These are phyloP conservation scores for Shargacucullia verbasci DNA, from an alignment of 2,888 invertebrate species.

Conservation along the genomic window DNA sequence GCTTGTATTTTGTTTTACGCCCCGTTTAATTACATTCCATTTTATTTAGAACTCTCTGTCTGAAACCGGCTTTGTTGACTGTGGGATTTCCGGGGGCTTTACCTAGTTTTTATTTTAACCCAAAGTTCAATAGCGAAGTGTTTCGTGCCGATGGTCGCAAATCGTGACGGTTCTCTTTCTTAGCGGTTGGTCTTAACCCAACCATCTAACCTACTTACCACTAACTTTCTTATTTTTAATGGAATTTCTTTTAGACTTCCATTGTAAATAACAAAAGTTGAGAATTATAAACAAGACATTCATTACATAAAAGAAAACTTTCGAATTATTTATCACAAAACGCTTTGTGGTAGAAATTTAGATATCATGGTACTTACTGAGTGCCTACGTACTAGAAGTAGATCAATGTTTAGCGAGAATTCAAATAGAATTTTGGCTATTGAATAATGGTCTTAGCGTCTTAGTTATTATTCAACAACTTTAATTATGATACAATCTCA, in stretches of 20 bases:
- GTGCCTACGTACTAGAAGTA: too few species aligned
- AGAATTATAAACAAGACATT: background rate
- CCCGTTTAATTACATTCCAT: constrained; percentile 35
- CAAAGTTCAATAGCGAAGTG: constrained; percentile 31
- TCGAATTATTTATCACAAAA: too few species aligned
- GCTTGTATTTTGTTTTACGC: constrained; percentile 29
- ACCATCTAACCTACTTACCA: too few species aligned
- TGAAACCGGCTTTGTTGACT: constrained; percentile 33
- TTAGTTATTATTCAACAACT: too few species aligned
- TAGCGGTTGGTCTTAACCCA: too few species aligned
- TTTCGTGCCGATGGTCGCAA: constrained; percentile 24
- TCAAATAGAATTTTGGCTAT: too few species aligned
- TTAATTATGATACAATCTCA: too few species aligned
- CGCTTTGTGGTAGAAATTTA: too few species aligned
- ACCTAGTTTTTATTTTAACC: constrained; percentile 34
- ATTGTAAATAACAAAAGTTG: constrained; percentile 2
- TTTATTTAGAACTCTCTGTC: constrained; percentile 41
- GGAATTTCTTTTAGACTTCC: constrained; percentile 11
- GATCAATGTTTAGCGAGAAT: too few species aligned
- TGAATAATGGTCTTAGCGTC: too few species aligned
- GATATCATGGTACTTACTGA: too few species aligned
- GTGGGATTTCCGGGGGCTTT: constrained; percentile 26
- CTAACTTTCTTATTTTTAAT: constrained; percentile 15
- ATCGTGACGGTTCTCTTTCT: background rate
- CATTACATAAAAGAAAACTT: too few species aligned